Evolutionary conservation across 2,797 vertebrate species (phyloP), one percentile per base, ranked within the genome.

Genomic region (Nannoperca australis): DNA sequence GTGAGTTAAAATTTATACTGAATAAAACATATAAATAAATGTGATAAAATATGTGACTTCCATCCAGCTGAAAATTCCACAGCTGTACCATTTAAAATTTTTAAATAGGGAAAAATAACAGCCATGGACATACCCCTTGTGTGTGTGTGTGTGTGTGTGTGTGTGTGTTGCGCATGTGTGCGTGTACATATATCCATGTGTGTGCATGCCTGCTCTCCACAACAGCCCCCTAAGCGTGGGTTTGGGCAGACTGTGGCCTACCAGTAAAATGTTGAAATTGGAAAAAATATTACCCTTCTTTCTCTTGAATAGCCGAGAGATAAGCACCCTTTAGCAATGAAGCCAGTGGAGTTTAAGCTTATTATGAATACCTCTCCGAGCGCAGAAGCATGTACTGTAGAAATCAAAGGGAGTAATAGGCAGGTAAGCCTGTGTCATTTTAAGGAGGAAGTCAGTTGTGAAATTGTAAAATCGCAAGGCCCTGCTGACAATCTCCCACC

Each of bases 401-500:
- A 94, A 96, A 93, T 93, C 93, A 95, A 96, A 96, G 93, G 90
- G 88, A 91, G 93, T 95, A 95, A 95, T 93, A 93, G 92, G 78
- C 88, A 93, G 86, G 89, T 95, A 92, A 89, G 83, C 93, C 93
- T 88, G 87, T 94, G 92, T 95, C 89, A 95, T 96, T 96, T 95
- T 93, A 91, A 93, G 89, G 90, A 90, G 91, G 93, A 96, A 96
- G 88, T 91, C 90, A 92, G 91, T 82, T 92, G 83, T 94, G 95
- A 95, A 96, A 96, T 95, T 93, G 81, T 95, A 93, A 95, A 96
- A 96, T 94, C 79, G 89, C 81, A 83, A 92, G 92, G 83, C 85
- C 89, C 88, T 75, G 79, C 93, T 85, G 90, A 92, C 93, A 92
- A 93, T 94, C 91, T 92, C 87, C 83, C 86, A 85, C 85, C 85